Evolutionary conservation across 2,113 vertebrate species (phyloP), one percentile per base, ranked within the genome.

Genomic region (Actinemys pallida): DNA sequence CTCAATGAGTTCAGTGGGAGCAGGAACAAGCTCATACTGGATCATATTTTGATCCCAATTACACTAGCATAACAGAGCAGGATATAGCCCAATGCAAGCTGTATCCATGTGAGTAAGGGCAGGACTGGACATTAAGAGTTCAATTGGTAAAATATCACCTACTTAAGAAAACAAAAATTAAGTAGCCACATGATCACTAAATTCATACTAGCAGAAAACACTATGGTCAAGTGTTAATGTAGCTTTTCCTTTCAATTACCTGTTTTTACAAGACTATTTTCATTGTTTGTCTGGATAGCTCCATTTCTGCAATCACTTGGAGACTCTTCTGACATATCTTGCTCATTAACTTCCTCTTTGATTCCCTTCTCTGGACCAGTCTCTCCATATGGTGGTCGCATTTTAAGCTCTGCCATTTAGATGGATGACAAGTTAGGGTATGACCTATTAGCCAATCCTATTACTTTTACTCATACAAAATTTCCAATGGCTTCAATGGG

Each of bases 401-500:
- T 97, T 89, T 83, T 80, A 54, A 52, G 47, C 22, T 5, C 2
- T 0, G 29, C 24, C 72, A 59, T 45, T 90, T n/a, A 83, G 57
- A 54, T 16, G 80, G 65, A 59, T 3, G 8, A 4, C 31, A 39
- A n/a, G 83, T 16, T 50, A 1, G 6, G 25, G 4, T 1, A 54
- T 20, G 53, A 80, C 20, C 59, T 59, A 29, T 11, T 6, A 27
- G 39, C 4, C 50, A 81, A 19, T 39, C 80, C 29, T 65, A 54
- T 39, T 53, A 19, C 35, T 54, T 35, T 53, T 27, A 14, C 4
- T 39, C 89, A n/a, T 47, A 2, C 20, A 25, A 69, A 25, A 82
- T 0, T 2, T 0, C 10, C 25, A 0, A 47, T 29, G n/a, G 2
- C 10, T 27, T 62, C 2, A 47, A 22, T 0, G 29, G 31, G 54